Percentiles rank a stretch among this genome's conserved stretches.
phyloP scores from a whole-genome alignment of 2,797 vertebrate species.

The Bovichtus diacanthus region DNA sequence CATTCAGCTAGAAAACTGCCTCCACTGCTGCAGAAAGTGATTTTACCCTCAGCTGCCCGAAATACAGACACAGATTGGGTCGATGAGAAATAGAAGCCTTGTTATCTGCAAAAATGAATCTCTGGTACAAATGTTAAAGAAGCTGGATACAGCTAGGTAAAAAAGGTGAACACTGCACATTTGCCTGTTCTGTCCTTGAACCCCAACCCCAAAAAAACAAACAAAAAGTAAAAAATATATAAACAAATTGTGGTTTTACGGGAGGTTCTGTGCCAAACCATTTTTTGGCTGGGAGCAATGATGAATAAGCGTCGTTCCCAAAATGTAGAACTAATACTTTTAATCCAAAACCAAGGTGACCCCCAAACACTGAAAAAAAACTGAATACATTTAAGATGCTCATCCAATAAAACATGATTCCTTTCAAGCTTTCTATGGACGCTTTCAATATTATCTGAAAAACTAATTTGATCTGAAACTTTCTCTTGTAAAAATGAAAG shows the following conservation, averaged over 20 bases:
- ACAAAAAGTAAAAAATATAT: no score
- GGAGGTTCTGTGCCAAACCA: not conserved
- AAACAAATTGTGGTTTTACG: not conserved
- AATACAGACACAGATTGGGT: slow-evolving; percentile 13
- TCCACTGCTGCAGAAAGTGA: slow-evolving; percentile 28
- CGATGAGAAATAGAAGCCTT: not conserved
- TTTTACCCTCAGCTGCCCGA: slow-evolving; percentile 31
- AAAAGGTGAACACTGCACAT: not conserved
- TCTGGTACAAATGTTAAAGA: slow-evolving; percentile 18
- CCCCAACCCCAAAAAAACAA: no score
- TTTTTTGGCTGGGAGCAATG: not conserved
- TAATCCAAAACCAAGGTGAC: not conserved
- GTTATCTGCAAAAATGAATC: not conserved
- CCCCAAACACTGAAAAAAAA: not conserved
- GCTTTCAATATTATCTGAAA: not conserved
- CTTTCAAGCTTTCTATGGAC: not conserved
- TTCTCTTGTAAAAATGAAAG: not conserved
- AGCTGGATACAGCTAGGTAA: not conserved
- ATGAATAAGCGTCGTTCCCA: not conserved
- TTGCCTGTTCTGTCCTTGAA: not conserved
- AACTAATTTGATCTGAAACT: not conserved
- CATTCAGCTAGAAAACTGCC: slow-evolving; percentile 44
- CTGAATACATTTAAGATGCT: not conserved
- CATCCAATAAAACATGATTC: rapidly evolving
- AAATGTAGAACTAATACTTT: not conserved